A percentile compares a stretch with the other conserved stretches of the same genome.
phyloP scores from a whole-genome alignment of 2,888 invertebrate species.

The Kuschelorhynchus macadamiae region DNA sequence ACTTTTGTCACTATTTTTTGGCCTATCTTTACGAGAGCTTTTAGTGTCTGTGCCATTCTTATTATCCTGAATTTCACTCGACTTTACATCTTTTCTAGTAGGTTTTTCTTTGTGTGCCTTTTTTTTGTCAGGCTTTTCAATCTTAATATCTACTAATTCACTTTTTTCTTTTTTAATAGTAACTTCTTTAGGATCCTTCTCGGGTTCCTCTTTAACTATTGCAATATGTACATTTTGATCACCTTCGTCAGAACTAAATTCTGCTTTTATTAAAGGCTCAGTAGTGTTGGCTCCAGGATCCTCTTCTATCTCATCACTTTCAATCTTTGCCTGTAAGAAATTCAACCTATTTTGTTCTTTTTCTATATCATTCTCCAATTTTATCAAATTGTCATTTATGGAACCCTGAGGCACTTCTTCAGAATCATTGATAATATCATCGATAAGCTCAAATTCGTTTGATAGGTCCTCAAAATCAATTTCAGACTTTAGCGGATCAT shows the following conservation, averaged over 20 bases:
- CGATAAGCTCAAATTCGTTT: constrained; percentile 67
- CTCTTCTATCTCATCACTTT: constrained; percentile 20
- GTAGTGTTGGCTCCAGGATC: neutral
- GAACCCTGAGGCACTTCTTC: constrained; percentile 12
- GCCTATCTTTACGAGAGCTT: constrained; percentile 4
- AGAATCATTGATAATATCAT: constrained; percentile 63
- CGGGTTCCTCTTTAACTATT: neutral
- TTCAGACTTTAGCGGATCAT: constrained; percentile 60
- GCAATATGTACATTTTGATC: neutral
- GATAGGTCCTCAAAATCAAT: constrained; percentile 65
- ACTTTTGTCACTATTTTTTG: constrained; percentile 51
- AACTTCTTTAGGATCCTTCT: neutral
- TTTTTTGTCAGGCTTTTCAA: constrained; percentile 6
- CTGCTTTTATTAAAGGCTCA: neutral
- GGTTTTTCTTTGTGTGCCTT: constrained; percentile 8
- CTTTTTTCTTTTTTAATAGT: constrained; percentile 8
- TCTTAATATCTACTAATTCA: constrained; percentile 1
- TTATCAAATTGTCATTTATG: constrained; percentile 25
- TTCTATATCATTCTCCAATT: constrained; percentile 46
- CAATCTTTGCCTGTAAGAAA: constrained; percentile 26
- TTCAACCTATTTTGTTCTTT: constrained; percentile 49
- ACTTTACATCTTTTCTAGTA: neutral
- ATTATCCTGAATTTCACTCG: neutral
- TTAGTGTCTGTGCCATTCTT: neutral
- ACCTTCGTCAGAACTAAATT: constrained; percentile 39